Conservation (phyloP, 2,888 invertebrate genomes). For the Steromphala cineraria region DNA sequence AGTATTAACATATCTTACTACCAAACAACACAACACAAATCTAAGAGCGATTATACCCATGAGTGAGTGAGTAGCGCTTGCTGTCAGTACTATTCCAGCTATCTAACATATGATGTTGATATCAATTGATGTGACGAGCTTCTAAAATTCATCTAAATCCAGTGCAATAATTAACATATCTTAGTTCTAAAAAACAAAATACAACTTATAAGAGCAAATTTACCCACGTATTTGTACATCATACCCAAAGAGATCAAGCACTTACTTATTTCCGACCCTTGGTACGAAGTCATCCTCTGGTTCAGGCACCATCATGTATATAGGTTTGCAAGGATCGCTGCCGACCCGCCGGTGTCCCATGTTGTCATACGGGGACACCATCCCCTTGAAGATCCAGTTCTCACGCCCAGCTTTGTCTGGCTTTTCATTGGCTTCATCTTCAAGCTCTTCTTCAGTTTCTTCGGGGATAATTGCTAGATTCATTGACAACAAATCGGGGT, state of each 20-base stretch:
- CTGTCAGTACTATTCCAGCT: too few species aligned
- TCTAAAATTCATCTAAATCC: too few species aligned
- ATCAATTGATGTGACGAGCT: too few species aligned
- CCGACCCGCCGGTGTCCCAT: constrained; percentile 40
- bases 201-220: too few species aligned
- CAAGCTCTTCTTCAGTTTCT: constrained; percentile 64
- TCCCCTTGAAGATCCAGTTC: constrained; percentile 67
- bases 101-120: too few species aligned
- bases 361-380: constrained; percentile 50
- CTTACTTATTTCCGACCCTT: constrained; percentile 61
- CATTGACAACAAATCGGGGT: constrained; percentile 65
- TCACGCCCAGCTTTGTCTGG: constrained; percentile 45
- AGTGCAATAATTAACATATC: too few species aligned
- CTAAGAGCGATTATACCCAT: too few species aligned
- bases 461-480: constrained; percentile 65
- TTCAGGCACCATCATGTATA: constrained; percentile 57
- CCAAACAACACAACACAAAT: too few species aligned
- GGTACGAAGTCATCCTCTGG: constrained; percentile 52
- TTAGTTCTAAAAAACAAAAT: too few species aligned
- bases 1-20: too few species aligned
- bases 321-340: constrained; percentile 39
- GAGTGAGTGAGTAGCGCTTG: too few species aligned
- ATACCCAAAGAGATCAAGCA: neutral
- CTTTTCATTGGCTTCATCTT: constrained; percentile 45
- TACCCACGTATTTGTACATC: too few species aligned